These are phyloP conservation scores for Eupithecia abbreviata DNA, from an alignment of 2,888 invertebrate species.

Conservation along the genomic window DNA sequence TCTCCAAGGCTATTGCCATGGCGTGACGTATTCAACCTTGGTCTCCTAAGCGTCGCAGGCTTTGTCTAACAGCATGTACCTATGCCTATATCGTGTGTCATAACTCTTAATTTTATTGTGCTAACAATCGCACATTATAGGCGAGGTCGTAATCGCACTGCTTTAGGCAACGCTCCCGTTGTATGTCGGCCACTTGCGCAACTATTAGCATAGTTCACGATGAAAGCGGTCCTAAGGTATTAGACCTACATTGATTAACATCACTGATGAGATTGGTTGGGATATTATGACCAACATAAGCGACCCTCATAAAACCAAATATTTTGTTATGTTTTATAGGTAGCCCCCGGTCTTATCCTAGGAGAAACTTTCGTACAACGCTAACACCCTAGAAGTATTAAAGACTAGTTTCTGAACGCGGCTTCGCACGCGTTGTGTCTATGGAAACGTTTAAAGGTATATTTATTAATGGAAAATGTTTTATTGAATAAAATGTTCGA, in stretches of 20 bases:
- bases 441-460: too few species aligned
- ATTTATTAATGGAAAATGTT: too few species aligned
- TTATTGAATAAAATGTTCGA: too few species aligned
- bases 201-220: conserved; percentile 52
- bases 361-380: too few species aligned
- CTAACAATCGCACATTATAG: conserved; percentile 71
- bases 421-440: too few species aligned
- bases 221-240: conserved; percentile 37
- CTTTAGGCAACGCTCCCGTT: conserved; percentile 52
- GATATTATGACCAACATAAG: neutral
- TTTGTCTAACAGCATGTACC: conserved; percentile 53
- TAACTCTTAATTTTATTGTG: conserved; percentile 74
- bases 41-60: conserved; percentile 51
- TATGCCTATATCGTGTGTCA: conserved; percentile 40
- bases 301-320: too few species aligned
- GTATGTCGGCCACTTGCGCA: conserved; percentile 56
- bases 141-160: conserved; percentile 59
- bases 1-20: conserved; percentile 50
- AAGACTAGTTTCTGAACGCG: too few species aligned
- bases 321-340: too few species aligned
- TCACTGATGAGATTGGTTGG: neutral
- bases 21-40: conserved; percentile 65
- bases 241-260: conserved; percentile 4
- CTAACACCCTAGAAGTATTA: too few species aligned
- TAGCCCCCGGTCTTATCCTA: too few species aligned